Evolutionary conservation across 2,113 vertebrate species (phyloP), one percentile per base, ranked within the genome.

Genomic region (Trachemys scripta): DNA sequence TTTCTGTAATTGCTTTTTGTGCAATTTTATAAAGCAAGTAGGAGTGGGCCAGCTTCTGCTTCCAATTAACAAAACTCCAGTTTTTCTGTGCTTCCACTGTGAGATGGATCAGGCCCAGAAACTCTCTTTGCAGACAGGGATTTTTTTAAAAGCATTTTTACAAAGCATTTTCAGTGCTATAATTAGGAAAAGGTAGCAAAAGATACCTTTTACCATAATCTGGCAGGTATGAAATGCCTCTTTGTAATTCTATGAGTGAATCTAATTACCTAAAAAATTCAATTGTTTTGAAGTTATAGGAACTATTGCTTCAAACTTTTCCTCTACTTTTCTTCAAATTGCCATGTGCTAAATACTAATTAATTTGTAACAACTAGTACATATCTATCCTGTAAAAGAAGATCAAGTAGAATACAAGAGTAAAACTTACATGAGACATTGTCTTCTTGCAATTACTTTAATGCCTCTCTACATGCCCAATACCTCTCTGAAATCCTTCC

Each of bases 211-310:
- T 78, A 47, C 69, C n/a, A 80, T 95, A 80, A 65, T 90, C 82
- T 91, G 86, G 4, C 11, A 85, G 72, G 3, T 72, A 87, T 90
- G 92, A 89, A 90, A 50, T 27, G 1, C 79, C 29, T 89, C 50
- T 65, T 89, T 38, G 57, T 10, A 92, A 65, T 92, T 50, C 19
- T 93, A 3, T 90, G 76, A 88, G n/a, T 88, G 88, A 92, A 29
- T 79, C 49, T 95, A 94, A 95, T 94, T 90, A 51, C n/a, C 14
- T 80, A 84, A 91, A 54, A 42, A 53, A 95, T 97, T 80, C 51
- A 82, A 93, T 7, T 90, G 47, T 35, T 17, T 90, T 82, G 89
- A 88, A 95, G 86, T 94, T 90, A 62, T 90, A 91, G 69, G 87
- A 94, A 96, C 6, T 3, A 6, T 96, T 97, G 57, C 31, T 96